Base-by-base conservation (phyloP, 2,888 invertebrate species). In the Trichopoda pennipes region DNA sequence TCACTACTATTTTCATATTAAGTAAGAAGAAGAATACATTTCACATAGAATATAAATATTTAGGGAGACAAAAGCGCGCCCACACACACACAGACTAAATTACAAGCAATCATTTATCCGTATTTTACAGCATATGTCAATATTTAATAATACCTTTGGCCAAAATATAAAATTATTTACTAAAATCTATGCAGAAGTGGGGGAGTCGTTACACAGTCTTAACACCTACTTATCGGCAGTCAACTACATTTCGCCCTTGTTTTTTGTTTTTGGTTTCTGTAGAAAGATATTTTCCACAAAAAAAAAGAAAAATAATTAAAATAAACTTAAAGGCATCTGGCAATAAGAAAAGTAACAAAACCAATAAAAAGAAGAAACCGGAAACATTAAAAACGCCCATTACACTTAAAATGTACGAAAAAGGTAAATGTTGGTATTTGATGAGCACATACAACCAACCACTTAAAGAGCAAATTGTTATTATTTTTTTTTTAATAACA, bases 361-460 rank as follows among this genome's bases (percentile, higher is more conserved):
- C 8, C n/a, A 44, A 28, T 17, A 53, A 44, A 10, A 49, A 38
- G 23, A 49, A n/a, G 38, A 55, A 77, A 63, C 51, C 69, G 76
- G 77, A 69, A 70, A 64, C 51, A 81, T 81, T 81, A 74, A 69
- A n/a, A 78, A 69, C 70, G 63, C 32, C 78, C 81, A 78, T 81
- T 78, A 74, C 73, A 68, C 51, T 47, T 78, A 44, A 69, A 70
- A 53, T 70, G 53, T 32, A 74, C 47, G 74, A 23, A 74, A 78
- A 78, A 81, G 81, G 81, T 78, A 81, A 81, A 81, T 78, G 78
- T 64, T 81, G 74, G 74, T 70, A 74, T 81, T 74, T 78, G 69
- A 78, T 60, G 56, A 68, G 68, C 17, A 47, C 21, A 19, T 3
- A 49, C 23, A 32, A 58, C 17, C 23, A 32, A 58, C 17, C 21